Base-by-base conservation (phyloP, 2,888 invertebrate species). In the Therioaphis trifolii region DNA sequence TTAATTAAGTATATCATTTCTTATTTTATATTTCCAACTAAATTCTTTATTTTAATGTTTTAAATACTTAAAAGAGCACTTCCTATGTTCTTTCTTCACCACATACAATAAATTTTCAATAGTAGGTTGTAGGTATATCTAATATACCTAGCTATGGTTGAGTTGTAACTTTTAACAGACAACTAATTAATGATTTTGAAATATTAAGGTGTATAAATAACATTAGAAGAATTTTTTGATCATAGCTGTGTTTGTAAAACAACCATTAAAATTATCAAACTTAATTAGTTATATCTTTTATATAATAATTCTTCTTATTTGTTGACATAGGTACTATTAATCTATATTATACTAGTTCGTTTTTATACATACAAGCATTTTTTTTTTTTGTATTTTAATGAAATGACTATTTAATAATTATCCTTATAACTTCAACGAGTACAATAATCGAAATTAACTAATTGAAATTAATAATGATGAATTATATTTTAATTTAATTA, bases 131-230 rank as follows among this genome's bases (percentile, higher is more conserved):
- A 29, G 12, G 11, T 18, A n/a, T 11, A 55, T 58, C 14, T 27
- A 43, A 40, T 55, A 68, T 5, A 55, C 11, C 2, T 29, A 78
- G 11, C 24, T 7, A 55, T 14, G 12, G 40, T 68, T 40, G 35
- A 77, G 66, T 77, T 12, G 12, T 55, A 40, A 69, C 68, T 77
- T 12, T 2, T 55, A 40, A 69, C 68, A n/a, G 21, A 55, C n/a
- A n/a, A n/a, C 40, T 78, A 78, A 78, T 78, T 78, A 55, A 55
- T 52, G n/a, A 72, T 68, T 52, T 24, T 78, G 52, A 18, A 68
- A 78, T 46, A 27, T 63, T 61, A 43, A 76, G 14, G 14, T 63
- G 29, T 29, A 27, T 5, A 4, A 24, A 3, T 63, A 46, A 29
- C 46, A 49, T 40, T 29, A 61, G 40, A 9, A 1, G 24, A 49